phyloP scores from a whole-genome alignment of 2,888 invertebrate genomes.

The Nomada fucata region DNA sequence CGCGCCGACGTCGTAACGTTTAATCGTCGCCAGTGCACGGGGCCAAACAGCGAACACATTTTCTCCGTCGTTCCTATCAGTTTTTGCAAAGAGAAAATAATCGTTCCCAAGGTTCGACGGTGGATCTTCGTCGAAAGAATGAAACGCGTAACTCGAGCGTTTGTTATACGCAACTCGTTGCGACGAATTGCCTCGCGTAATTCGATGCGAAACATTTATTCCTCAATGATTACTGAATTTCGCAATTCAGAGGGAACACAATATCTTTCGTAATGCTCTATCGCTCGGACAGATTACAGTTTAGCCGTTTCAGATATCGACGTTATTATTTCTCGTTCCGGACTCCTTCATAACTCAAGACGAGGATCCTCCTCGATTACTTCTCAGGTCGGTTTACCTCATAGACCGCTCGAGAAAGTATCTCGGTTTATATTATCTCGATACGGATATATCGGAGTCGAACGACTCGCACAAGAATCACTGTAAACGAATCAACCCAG shows the following conservation, averaged over 20 bases:
- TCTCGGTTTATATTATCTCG: slow-evolving; percentile 1
- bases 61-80: neutral
- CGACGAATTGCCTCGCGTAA: neutral
- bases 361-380: neutral
- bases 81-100: neutral
- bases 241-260: too few species aligned
- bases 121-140: neutral
- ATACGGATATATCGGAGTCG: slow-evolving; percentile 14
- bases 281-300: neutral
- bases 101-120: neutral
- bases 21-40: slow-evolving; percentile 19
- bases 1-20: slow-evolving; percentile 27
- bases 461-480: slow-evolving; percentile 26
- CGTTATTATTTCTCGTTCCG: neutral
- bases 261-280: neutral
- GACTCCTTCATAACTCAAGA: slow-evolving; percentile 14
- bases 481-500: slow-evolving; percentile 58
- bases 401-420: neutral
- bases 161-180: neutral
- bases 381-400: neutral
- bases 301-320: neutral
- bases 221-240: too few species aligned
- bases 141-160: neutral
- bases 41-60: slow-evolving; percentile 1
- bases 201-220: too few species aligned